These are phyloP conservation scores for Drosophila subsilvestris DNA, from an alignment of 2,888 invertebrate species.

Conservation along the genomic window DNA sequence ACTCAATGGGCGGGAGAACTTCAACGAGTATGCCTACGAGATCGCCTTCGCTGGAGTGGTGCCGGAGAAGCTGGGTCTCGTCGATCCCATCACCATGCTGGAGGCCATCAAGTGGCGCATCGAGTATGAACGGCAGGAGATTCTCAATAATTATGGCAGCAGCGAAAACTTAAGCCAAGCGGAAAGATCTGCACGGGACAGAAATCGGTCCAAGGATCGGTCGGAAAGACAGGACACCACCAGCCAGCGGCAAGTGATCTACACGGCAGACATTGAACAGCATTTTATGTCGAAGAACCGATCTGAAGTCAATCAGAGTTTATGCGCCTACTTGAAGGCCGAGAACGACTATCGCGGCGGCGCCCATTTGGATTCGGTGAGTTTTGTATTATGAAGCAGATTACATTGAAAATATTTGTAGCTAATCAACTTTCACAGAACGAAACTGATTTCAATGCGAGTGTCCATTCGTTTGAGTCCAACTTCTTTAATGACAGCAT, in stretches of 20 bases:
- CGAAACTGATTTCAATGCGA: conserved; percentile 48
- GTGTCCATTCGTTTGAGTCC: conserved; percentile 48
- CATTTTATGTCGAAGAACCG: conserved; percentile 53
- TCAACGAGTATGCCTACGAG: conserved; percentile 61
- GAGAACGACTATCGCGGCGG: conserved; percentile 23
- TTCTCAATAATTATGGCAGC: conserved; percentile 30
- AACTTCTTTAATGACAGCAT: conserved; percentile 59
- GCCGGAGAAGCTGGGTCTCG: conserved; percentile 42
- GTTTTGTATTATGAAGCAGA: neutral
- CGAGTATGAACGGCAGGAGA: conserved; percentile 59
- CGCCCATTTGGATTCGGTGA: conserved; percentile 30
- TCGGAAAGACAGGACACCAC: neutral
- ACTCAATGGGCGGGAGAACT: conserved; percentile 60
- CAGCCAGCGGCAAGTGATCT: neutral
- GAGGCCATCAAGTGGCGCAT: conserved; percentile 74
- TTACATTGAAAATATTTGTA: neutral
- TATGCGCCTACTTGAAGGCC: conserved; percentile 58
- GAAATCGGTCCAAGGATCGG: neutral
- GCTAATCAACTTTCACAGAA: neutral
- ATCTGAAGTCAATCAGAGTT: conserved; percentile 62
- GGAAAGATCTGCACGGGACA: neutral
- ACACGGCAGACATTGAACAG: conserved; percentile 40
- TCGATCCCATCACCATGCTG: conserved; percentile 74
- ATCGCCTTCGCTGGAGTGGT: conserved; percentile 47
- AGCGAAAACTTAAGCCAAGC: neutral